Base-by-base conservation (phyloP, 2,888 invertebrate genomes). In the Cheiracanthium punctorium region DNA sequence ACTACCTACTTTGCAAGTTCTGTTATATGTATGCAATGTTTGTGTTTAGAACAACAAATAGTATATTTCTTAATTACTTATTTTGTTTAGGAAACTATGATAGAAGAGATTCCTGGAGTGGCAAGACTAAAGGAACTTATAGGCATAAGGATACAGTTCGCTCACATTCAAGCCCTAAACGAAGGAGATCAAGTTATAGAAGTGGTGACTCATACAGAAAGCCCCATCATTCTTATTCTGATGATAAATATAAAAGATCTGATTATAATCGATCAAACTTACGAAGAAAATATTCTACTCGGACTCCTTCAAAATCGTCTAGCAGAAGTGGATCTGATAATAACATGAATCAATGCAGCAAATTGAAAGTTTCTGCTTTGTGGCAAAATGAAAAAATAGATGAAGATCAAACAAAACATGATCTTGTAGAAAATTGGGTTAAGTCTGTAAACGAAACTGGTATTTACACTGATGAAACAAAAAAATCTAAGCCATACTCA, bases 401-500 rank as follows among this genome's bases (percentile, higher is more conserved):
- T 52, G 82, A 82, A 58, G 70, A 48, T 41, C 81, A 64, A 17
- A 33, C 52, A 1, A 75, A 75, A 33, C 43, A 75, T 29, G 70
- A 14, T 64, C 33, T 74, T 24, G 70, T 82, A 7, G 82, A 70
- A 70, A 75, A 58, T 30, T 82, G 82, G 82, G 75, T 82, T 28
- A 82, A 82, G 64, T 58, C 64, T 17, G 69, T 82, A n/a, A 48
- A 48, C 17, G 17, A 48, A 17, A 8, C 64, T 64, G 28, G 28
- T 64, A 20, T 24, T 7, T 64, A 28, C 28, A 28, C 8, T 14
- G 28, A 28, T 64, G 17, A 64, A 64, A 28, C 20, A 17, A 20
- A 52, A 52, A 52, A 8, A 17, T 52, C 52, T 20, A 52, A 0
- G 52, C 8, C 1, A 10, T 20, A 52, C 7, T 17, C 52, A 52